A percentile compares a stretch with the other conserved stretches of the same genome.
These are phyloP conservation scores for Rugalucina vietnamica DNA, from an alignment of 2,888 invertebrate genomes.

Conservation along the genomic window DNA sequence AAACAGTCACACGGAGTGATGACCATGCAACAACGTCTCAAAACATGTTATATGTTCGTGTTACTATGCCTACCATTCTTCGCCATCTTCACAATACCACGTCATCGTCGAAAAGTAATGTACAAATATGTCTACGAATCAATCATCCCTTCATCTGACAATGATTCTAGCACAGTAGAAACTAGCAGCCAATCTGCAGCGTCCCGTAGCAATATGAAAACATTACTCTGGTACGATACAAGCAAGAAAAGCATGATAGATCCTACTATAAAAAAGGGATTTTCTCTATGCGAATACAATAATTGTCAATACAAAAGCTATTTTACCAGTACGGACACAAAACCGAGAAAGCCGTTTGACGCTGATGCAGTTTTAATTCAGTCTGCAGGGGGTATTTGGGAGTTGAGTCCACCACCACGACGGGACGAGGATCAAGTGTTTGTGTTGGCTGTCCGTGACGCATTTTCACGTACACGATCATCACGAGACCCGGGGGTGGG, in stretches of 20 bases:
- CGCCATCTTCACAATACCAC: no score
- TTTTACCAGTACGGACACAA: not conserved
- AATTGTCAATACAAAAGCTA: not conserved
- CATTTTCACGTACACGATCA: not conserved
- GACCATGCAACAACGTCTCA: no score
- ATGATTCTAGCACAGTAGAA: no score
- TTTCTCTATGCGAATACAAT: not conserved
- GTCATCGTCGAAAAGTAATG: no score
- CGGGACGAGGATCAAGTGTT: conserved; percentile 18
- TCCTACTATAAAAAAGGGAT: not conserved
- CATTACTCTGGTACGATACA: conserved; percentile 18
- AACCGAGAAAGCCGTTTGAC: not conserved
- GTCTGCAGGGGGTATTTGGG: not conserved
- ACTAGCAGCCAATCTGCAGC: no score
- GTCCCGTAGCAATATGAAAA: no score
- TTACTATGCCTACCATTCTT: no score
- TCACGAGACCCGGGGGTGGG: no score
- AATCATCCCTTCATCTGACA: no score
- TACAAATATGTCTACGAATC: no score
- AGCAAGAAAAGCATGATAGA: conserved; percentile 3
- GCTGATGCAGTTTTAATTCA: conserved; percentile 31
- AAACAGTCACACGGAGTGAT: no score
- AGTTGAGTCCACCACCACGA: not conserved
- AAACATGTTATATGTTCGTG: no score
- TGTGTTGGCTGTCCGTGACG: conserved; percentile 27